A percentile compares a stretch with the other conserved stretches of the same genome.
Conservation (phyloP, 2,888 invertebrate genomes). For the Epinotia bilunana region DNA sequence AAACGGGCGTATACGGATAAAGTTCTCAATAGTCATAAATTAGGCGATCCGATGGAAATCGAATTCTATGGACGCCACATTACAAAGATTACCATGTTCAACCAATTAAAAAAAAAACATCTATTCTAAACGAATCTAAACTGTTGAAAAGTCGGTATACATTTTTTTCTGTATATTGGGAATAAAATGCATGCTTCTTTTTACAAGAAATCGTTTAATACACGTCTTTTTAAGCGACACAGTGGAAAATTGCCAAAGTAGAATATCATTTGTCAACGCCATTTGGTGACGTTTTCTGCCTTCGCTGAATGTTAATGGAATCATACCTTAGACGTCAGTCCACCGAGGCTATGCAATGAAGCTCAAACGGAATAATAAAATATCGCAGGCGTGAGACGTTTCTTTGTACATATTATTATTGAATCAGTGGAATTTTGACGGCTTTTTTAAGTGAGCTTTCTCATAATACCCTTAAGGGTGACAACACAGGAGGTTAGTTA, state of each 20-base stretch:
- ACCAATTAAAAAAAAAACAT: too few species aligned
- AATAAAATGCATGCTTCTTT: conserved; percentile 27
- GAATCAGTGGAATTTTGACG: conserved; percentile 15
- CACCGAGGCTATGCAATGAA: conserved; percentile 51
- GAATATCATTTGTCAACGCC: conserved; percentile 71
- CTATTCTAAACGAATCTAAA: too few species aligned
- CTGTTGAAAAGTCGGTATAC: too few species aligned
- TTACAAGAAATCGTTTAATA: conserved; percentile 34
- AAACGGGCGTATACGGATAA: neutral
- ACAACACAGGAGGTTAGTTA: neutral
- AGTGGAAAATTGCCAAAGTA: conserved; percentile 72
- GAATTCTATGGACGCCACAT: neutral
- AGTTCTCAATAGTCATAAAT: neutral
- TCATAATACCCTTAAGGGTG: neutral
- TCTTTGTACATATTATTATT: conserved; percentile 24
- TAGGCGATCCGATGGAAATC: neutral
- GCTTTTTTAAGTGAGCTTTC: conserved; percentile 10
- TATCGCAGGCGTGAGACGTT: conserved; percentile 15
- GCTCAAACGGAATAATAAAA: conserved; percentile 47
- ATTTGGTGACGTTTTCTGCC: conserved; percentile 65
- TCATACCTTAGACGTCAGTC: conserved; percentile 52
- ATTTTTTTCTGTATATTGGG: conserved; percentile 16
- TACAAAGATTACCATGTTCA: too few species aligned
- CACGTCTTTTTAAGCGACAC: conserved; percentile 50
- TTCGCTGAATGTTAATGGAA: conserved; percentile 65